Base-by-base conservation (phyloP, 2,113 vertebrate species). In the Hippocampus guttulatus region DNA sequence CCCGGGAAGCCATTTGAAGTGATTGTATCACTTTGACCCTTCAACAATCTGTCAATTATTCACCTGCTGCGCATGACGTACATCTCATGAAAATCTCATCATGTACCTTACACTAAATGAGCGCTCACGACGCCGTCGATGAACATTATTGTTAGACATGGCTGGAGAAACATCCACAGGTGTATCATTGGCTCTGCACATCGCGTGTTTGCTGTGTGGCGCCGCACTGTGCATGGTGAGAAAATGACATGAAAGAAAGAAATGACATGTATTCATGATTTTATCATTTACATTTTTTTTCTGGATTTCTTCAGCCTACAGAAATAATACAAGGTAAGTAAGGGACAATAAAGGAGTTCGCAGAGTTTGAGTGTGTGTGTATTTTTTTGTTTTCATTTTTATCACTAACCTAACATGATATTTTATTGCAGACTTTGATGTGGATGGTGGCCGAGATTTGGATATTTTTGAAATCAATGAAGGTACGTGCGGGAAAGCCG, bases 391-490 rank as follows among this genome's bases (percentile, higher is more conserved):
- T 30, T 30, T 30, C 3, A 18, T 65, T 70, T 58, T 8, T 7
- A 12, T 58, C 38, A 14, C 38, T 47, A 21, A 11, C 27, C 2
- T 16, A 20, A 38, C 27, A 33, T 45, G 7, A 23, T 38, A 9
- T 60, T 23, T 68, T 60, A 52, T 84, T 1, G 63, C 89, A 95
- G 93, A 94, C 72, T 84, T 91, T 85, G 93, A 96, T 11, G 54
- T 96, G 45, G 97, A 98, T 21, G 89, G 83, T 64, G 95, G 94
- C 84, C 80, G 79, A 58, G 90, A 95, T 71, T 88, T 61, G 62
- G 96, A 98, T 81, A 95, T 98, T 88, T 95, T 98, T 38, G 91
- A 97, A 79, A 95, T 98, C 79, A 98, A 98, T 79, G 88, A 94
- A 94, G 96, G 97, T 97, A 71, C 27, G 68, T 43, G 21, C 15